phyloP scores from a whole-genome alignment of 2,888 invertebrate genomes.

The Chloroclysta siterata region DNA sequence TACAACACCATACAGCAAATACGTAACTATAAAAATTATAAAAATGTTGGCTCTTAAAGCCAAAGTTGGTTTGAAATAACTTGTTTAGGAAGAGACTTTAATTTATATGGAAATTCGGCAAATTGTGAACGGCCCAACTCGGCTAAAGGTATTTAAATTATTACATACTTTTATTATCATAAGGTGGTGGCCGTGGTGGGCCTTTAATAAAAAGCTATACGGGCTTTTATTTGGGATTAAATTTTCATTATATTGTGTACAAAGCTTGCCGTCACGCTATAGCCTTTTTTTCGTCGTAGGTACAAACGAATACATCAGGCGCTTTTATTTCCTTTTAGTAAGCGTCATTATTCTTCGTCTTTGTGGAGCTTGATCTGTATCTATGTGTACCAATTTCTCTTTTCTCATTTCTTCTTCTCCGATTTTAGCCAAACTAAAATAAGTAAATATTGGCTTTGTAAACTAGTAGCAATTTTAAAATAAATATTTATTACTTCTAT shows the following conservation, averaged over 20 bases:
- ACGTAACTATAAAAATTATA: neutral
- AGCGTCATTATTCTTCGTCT: no score
- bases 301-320: no score
- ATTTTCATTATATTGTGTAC: slow-evolving; percentile 6
- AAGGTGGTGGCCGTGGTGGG: slow-evolving; percentile 32
- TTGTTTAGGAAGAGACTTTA: slow-evolving; percentile 67
- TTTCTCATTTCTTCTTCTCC: no score
- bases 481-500: no score
- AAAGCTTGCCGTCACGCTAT: neutral
- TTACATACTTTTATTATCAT: slow-evolving; percentile 41
- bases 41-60: slow-evolving; percentile 44
- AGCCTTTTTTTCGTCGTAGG: neutral
- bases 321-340: no score
- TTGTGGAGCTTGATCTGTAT: no score
- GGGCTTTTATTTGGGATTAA: slow-evolving; percentile 29
- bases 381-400: no score
- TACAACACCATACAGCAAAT: no score
- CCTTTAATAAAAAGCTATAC: slow-evolving; percentile 40
- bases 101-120: slow-evolving; percentile 75
- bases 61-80: slow-evolving; percentile 62
- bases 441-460: no score
- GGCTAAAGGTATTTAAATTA: slow-evolving; percentile 54
- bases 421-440: no score
- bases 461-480: no score
- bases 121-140: slow-evolving; percentile 50